These are phyloP conservation scores for Glyphotaelius pellucidus DNA, from an alignment of 2,888 invertebrate genomes.

Conservation along the genomic window DNA sequence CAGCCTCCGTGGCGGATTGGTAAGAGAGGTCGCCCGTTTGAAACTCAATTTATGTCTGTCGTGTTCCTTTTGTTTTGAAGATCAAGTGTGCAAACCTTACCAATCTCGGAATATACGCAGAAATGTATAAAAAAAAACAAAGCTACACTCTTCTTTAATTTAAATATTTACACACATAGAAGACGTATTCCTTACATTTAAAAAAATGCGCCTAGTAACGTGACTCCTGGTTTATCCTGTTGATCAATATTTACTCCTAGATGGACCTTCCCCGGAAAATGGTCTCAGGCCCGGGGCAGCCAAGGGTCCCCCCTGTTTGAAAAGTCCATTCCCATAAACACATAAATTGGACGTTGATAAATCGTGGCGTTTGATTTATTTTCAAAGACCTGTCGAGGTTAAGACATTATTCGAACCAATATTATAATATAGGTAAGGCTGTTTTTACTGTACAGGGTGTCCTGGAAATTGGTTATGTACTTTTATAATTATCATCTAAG, in stretches of 20 bases:
- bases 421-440: background rate
- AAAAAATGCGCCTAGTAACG: too few species aligned
- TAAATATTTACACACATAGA: too few species aligned
- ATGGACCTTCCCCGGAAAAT: background rate
- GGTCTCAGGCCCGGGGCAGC: background rate
- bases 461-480: background rate
- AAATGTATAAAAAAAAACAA: too few species aligned
- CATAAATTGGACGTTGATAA: slow-evolving; percentile 60
- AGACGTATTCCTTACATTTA: too few species aligned
- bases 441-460: background rate
- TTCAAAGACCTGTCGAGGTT: slow-evolving; percentile 41
- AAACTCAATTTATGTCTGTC: too few species aligned
- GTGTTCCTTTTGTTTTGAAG: too few species aligned
- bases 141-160: too few species aligned
- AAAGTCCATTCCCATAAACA: slow-evolving; percentile 56
- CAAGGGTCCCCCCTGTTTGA: slow-evolving; percentile 25
- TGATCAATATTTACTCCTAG: background rate
- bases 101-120: too few species aligned
- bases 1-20: too few species aligned
- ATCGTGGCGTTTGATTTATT: slow-evolving; percentile 53
- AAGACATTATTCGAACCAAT: slow-evolving; percentile 4
- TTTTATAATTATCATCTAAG: too few species aligned
- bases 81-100: too few species aligned
- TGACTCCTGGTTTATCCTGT: background rate
- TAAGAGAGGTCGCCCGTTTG: too few species aligned